Conservation (phyloP, 2,113 vertebrate genomes). For the Tursiops truncatus region DNA sequence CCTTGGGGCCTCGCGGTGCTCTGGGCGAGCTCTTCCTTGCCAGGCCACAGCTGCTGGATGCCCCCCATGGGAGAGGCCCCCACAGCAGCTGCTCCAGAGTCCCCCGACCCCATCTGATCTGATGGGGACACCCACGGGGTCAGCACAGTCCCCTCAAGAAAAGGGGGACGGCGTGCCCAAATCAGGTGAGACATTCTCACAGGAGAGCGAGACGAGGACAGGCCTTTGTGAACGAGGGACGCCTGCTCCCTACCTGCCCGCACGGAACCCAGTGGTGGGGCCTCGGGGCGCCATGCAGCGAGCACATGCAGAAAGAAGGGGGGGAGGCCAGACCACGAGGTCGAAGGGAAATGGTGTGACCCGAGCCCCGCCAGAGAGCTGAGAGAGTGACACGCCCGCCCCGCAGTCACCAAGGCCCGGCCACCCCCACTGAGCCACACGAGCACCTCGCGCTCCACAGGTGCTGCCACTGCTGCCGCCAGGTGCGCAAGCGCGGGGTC, state of each 20-base stretch:
- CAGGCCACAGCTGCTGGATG: background rate
- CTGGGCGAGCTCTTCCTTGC: background rate
- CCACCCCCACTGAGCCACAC: too few species aligned
- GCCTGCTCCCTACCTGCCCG: background rate
- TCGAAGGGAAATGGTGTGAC: background rate
- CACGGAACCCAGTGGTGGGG: background rate
- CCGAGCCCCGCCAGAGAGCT: background rate
- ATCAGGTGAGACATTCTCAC: background rate
- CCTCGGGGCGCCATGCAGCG: background rate
- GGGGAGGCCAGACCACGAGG: background rate
- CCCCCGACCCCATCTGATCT: rapidly evolving
- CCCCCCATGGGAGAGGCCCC: background rate
- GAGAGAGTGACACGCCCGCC: background rate
- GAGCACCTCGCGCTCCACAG: too few species aligned
- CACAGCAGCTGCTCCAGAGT: background rate
- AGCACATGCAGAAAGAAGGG: background rate
- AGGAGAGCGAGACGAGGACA: background rate
- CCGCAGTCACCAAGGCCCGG: background rate
- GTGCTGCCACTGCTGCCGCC: background rate
- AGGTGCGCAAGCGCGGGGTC: background rate
- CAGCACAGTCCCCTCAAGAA: background rate
- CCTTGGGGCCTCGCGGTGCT: background rate
- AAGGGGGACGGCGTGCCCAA: background rate
- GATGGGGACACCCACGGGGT: background rate
- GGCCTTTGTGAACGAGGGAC: background rate